Evolutionary conservation across 2,113 vertebrate species (phyloP).

Genomic region (Crotalus viridis): DNA sequence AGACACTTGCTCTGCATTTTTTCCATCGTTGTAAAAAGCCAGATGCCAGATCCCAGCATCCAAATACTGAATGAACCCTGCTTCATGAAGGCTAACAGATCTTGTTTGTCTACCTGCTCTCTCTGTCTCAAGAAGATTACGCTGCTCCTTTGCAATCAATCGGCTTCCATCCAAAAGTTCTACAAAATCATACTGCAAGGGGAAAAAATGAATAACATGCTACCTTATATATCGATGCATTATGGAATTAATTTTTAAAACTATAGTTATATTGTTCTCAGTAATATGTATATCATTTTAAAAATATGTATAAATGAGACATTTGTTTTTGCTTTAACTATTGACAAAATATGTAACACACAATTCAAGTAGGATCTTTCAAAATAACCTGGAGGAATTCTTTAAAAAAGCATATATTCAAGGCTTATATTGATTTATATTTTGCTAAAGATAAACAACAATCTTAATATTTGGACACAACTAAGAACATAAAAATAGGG

Average conservation of each 20-base stretch:
- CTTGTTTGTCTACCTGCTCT: conserved; percentile 75
- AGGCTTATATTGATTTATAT: not conserved
- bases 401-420: not conserved
- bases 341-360: not conserved
- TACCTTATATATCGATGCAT: not conserved
- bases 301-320: not conserved
- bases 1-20: conserved; percentile 87
- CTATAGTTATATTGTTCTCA: not conserved
- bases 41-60: conserved; percentile 96
- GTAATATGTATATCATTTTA: not conserved
- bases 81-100: conserved; percentile 87
- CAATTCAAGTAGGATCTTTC: not conserved
- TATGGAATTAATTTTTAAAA: not conserved
- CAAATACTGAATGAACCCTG: conserved; percentile 96
- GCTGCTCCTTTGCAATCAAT: conserved; percentile 90
- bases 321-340: not conserved
- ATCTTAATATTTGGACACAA: conserved; percentile 1
- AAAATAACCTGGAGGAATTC: not conserved
- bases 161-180: conserved; percentile 95
- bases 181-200: conserved; percentile 92
- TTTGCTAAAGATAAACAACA: not conserved
- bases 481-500: not conserved
- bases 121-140: conserved; percentile 76
- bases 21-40: conserved; percentile 97
- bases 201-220: not conserved